phyloP scores from a whole-genome alignment of 2,888 invertebrate species.

The Trichogramma evanescens region DNA sequence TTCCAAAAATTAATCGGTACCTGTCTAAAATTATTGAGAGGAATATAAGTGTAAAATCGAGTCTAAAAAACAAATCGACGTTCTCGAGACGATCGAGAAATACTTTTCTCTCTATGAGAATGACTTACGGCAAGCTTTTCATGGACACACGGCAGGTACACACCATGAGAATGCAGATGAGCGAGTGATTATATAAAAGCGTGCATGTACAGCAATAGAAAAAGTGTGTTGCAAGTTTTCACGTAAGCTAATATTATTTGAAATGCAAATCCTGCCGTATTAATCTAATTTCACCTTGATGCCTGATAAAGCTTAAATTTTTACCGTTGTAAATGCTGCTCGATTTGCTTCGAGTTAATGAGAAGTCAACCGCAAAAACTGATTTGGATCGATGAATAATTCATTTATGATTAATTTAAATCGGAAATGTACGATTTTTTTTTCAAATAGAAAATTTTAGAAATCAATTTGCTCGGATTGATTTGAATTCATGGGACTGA shows the following conservation, averaged over 20 bases:
- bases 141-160: no score
- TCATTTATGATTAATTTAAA: background rate
- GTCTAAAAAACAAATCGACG: background rate
- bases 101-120: background rate
- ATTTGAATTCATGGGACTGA: background rate
- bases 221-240: no score
- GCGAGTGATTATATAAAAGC: background rate
- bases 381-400: background rate
- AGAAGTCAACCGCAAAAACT: background rate
- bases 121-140: background rate
- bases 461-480: no score
- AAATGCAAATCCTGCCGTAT: no score
- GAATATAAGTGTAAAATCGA: background rate
- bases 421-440: no score
- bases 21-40: background rate
- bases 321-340: background rate
- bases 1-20: background rate
- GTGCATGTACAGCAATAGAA: no score
- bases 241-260: no score
- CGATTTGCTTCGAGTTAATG: background rate
- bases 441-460: no score
- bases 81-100: background rate
- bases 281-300: no score
- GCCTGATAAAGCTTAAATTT: background rate
- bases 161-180: background rate